Evolutionary conservation across 2,888 invertebrate species (phyloP).

Genomic region (Siphlonurus alternatus): DNA sequence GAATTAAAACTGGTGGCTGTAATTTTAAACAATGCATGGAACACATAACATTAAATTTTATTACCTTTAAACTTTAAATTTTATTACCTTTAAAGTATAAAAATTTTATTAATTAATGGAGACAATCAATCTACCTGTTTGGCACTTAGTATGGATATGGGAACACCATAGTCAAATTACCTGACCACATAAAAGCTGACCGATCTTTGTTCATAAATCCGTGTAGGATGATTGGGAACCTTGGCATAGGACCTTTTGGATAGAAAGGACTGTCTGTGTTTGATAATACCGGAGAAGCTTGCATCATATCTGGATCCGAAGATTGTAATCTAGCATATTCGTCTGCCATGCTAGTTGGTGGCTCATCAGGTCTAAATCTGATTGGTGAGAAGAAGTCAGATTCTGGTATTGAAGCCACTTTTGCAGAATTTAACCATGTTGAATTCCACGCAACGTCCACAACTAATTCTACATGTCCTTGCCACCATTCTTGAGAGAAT

Average conservation of each 20-base stretch:
- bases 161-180: conserved; percentile 1
- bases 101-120: no score
- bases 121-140: no score
- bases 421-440: neutral
- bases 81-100: no score
- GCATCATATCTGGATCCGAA: neutral
- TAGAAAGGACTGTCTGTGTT: neutral
- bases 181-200: neutral
- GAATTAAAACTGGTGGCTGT: no score
- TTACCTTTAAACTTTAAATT: no score
- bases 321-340: neutral
- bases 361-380: neutral
- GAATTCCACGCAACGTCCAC: neutral
- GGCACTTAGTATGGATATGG: no score
- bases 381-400: neutral
- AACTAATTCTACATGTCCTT: neutral
- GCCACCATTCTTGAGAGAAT: neutral
- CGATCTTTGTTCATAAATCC: neutral
- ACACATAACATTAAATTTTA: no score
- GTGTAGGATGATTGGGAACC: neutral
- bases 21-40: no score
- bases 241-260: conserved; percentile 1
- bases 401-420: neutral
- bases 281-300: neutral
- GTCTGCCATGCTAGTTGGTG: neutral